Base-by-base conservation (phyloP, 2,888 invertebrate species). In the Erannis defoliaria region DNA sequence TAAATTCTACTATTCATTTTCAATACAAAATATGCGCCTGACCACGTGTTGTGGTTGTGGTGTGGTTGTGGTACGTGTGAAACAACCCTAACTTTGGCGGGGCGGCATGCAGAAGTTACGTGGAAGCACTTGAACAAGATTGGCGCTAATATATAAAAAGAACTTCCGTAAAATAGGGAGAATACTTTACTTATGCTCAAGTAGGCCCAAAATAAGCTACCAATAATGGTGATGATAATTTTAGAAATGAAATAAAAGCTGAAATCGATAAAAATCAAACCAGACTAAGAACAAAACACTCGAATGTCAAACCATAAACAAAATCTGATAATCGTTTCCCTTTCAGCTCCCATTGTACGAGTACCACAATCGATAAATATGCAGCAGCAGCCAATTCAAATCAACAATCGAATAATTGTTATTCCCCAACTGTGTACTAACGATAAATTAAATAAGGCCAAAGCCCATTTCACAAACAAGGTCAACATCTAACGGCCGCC, bases 391-490 rank as follows among this genome's bases (percentile, higher is more conserved):
- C 46, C 45, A 56, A 35, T 56, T 56, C 56, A 9, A 63, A 57
- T 57, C 50, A 55, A 63, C 54, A 58, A 49, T 51, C 58, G 35
- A 58, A 55, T 63, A 58, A 63, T 58, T 63, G 57, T 63, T 63
- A 63, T 63, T 58, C 55, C 50, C 54, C 37, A 55, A 54, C 54
- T 62, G 57, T 58, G 42, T 62, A 48, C 58, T 50, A 55, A 58
- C 58, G 63, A 63, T 58, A 55, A 63, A 62, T 45, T 58, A 45
- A 63, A 62, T 54, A 62, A 62, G 38, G 29, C 35, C 48, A 48
- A 50, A 54, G 8, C 40, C 43, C 37, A 10, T 42, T 45, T 33
- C 8, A 53, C 49, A 60, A 64, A 48, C 50, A 55, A 55, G 35
- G 33, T 9, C n/a, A 3, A 16, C 37, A 14, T 55, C 8, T 18